Evolutionary conservation across 2,797 vertebrate species (phyloP), one percentile per base, ranked within the genome.

Genomic region (Ptychadena robeensis): DNA sequence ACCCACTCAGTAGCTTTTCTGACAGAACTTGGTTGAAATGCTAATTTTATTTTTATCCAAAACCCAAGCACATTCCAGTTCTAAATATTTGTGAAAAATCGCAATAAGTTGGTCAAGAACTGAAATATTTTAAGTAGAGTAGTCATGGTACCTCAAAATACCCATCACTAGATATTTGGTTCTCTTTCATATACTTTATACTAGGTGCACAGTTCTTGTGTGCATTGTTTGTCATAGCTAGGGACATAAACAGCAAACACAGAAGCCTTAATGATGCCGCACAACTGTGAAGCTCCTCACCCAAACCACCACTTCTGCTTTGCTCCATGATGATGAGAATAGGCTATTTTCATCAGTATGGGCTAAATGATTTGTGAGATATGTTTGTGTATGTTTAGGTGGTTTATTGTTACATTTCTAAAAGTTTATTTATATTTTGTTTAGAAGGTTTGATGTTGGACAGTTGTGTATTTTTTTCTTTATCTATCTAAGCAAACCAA

Each of bases 191-290:
- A 48, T 48, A 22, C 44, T 18, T 48, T 48, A 18, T 48, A 48
- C 44, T 53, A 53, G 18, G 44, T 53, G 18, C 44, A 53, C 44
- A 53, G 15, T 22, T n/a, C 11, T 2, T 15, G 40, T 18, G 40
- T 44, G 40, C 40, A 44, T 44, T 44, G 1, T 44, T 44, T 53
- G 44, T 53, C 44, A 22, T 53, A 53, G 44, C 18, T 1, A 8
- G 10, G 4, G 44, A 53, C 1, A 61, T 12, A 14, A 79, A 30
- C 25, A 40, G 34, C 59, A 28, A 63, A 9, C 5, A 78, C 40
- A 53, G 25, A 37, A 70, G 83, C 83, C 83, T 85, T 85, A 85
- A 66, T 66, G 67, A 59, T 82, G 72, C 83, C 83, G 83, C 64
- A 48, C 35, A 53, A 80, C 83, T 85, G 83, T 85, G 83, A 85